A percentile compares a stretch with the other conserved stretches of the same genome.
These are phyloP conservation scores for Trogon surrucura DNA, from an alignment of 2,113 vertebrate species.

Conservation along the genomic window DNA sequence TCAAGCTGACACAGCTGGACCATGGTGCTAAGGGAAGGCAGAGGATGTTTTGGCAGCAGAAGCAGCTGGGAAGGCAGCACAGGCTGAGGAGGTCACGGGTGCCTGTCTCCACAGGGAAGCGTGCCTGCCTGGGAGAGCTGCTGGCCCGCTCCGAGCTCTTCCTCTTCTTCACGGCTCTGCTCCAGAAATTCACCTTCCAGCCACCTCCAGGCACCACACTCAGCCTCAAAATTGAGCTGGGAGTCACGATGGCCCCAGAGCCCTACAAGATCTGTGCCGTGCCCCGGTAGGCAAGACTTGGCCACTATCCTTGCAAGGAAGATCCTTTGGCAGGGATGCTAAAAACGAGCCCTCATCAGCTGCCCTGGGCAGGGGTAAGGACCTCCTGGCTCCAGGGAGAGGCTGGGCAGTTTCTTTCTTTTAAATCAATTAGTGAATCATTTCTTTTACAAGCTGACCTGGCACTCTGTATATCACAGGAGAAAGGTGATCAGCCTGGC, in stretches of 20 bases:
- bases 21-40: fast-evolving
- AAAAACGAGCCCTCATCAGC: fast-evolving
- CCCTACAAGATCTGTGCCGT: conserved; percentile 75
- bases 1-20: not conserved
- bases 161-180: conserved; percentile 81
- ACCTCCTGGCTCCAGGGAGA: fast-evolving
- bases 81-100: not conserved
- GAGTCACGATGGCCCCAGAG: conserved; percentile 42
- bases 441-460: not conserved
- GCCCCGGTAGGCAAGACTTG: conserved; percentile 33
- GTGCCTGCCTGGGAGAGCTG: conserved; percentile 81
- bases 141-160: conserved; percentile 85
- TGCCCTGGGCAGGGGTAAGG: fast-evolving
- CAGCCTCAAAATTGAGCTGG: conserved; percentile 11
- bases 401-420: fast-evolving
- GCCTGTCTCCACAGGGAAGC: conserved; percentile 76
- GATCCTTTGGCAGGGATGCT: not conserved
- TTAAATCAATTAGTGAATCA: not conserved
- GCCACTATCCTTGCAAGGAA: fast-evolving
- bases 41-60: not conserved
- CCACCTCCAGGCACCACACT: conserved; percentile 42
- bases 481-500: not conserved
- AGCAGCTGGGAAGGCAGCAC: not conserved
- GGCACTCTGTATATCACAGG: fast-evolving
- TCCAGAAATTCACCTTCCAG: conserved; percentile 84